Percentiles rank a stretch among this genome's conserved stretches.
These are phyloP conservation scores for Campylorhamphus procurvoides DNA, from an alignment of 2,113 vertebrate species.

Conservation along the genomic window DNA sequence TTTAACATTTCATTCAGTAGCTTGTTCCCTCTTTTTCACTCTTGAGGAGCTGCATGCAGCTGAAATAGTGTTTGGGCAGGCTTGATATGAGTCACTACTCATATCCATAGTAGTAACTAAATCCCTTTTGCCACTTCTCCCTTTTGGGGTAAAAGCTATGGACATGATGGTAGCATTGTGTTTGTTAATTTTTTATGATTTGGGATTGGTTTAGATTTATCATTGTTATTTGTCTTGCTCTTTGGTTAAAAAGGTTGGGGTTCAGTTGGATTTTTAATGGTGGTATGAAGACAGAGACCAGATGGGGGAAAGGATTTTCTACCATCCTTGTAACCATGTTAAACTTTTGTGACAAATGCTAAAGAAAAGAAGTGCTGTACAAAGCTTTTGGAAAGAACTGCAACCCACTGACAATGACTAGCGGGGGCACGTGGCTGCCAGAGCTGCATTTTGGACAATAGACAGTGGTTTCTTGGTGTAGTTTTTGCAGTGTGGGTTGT, in stretches of 20 bases:
- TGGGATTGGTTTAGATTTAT: not conserved
- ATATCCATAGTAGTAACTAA: not conserved
- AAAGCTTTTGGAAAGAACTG: not conserved
- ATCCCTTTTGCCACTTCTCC: not conserved
- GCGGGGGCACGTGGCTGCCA: not conserved
- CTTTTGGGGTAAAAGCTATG: not conserved
- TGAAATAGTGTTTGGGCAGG: not conserved
- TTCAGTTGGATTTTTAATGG: not conserved
- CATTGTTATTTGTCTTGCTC: not conserved
- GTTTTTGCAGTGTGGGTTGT: not conserved
- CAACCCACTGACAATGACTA: not conserved
- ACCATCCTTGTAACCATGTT: not conserved
- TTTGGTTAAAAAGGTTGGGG: not conserved
- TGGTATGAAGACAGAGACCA: not conserved
- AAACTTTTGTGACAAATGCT: not conserved
- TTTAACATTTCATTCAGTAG: not conserved
- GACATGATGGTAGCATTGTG: not conserved
- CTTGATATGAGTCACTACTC: not conserved
- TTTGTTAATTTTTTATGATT: not conserved
- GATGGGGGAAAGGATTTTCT: not conserved
- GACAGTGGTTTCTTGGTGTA: not conserved
- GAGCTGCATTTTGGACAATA: not conserved
- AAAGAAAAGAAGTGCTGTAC: not conserved
- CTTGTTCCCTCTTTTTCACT: not conserved
- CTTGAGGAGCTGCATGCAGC: not conserved